A percentile compares a stretch with the other conserved stretches of the same genome.
phyloP scores from a whole-genome alignment of 2,888 invertebrate genomes.

The Volucella inanis region DNA sequence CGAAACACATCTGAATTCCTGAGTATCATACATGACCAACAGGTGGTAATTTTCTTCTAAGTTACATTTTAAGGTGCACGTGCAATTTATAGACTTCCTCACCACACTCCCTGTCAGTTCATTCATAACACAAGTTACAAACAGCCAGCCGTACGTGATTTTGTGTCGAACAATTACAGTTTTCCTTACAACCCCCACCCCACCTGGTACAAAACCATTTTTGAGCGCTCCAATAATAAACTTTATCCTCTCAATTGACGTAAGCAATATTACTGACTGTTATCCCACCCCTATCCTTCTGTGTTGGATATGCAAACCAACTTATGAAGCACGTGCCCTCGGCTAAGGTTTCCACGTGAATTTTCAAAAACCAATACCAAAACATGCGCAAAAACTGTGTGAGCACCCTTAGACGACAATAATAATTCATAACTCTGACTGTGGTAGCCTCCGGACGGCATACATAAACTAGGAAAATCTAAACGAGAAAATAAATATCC shows the following conservation, averaged over 20 bases:
- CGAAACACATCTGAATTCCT: too few relatives aligned
- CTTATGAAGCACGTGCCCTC: conserved; percentile 46
- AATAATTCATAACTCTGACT: not conserved
- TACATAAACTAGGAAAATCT: conserved; percentile 14
- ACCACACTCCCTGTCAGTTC: not conserved
- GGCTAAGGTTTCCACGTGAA: conserved; percentile 49
- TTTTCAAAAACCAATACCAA: conserved; percentile 17
- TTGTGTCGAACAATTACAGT: too few relatives aligned
- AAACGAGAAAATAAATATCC: not conserved
- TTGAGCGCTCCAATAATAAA: too few relatives aligned
- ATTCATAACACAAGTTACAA: too few relatives aligned
- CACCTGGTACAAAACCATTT: too few relatives aligned
- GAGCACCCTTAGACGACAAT: conserved; percentile 24
- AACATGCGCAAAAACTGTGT: conserved; percentile 26
- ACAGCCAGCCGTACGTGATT: not conserved
- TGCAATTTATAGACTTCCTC: not conserved
- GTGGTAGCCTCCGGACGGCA: conserved; percentile 10
- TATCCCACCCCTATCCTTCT: conserved; percentile 3
- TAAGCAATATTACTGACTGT: conserved; percentile 7
- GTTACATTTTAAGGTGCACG: too few relatives aligned
- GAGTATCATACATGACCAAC: too few relatives aligned
- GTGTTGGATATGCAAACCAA: conserved; percentile 22
- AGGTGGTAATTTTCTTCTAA: too few relatives aligned
- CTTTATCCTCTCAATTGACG: conserved; percentile 1
- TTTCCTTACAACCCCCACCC: too few relatives aligned